Conservation (phyloP, 2,797 vertebrate species). For the Sebastes trivittatus region DNA sequence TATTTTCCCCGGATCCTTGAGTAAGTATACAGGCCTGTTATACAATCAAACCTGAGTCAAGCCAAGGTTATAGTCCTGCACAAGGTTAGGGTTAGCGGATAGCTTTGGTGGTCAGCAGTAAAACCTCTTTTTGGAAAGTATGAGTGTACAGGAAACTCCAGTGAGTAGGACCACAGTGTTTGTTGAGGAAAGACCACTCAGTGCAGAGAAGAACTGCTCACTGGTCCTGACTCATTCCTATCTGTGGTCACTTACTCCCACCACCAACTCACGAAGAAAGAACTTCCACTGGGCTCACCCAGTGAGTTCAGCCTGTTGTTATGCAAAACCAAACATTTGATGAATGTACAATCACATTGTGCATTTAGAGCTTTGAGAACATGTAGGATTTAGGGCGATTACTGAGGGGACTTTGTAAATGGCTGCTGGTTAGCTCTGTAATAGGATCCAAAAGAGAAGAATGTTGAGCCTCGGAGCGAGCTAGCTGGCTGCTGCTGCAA, state of each 20-base stretch:
- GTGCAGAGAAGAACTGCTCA: neutral
- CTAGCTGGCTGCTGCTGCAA: slow-evolving; percentile 29
- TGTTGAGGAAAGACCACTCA: slow-evolving; percentile 36
- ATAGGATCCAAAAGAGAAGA: slow-evolving; percentile 61
- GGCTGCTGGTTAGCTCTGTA: slow-evolving; percentile 51
- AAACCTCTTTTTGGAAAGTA: slow-evolving; percentile 48
- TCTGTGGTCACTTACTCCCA: slow-evolving; percentile 48
- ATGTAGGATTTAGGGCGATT: slow-evolving; percentile 51
- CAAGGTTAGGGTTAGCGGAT: slow-evolving; percentile 22
- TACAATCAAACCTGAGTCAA: neutral
- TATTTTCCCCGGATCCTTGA: neutral
- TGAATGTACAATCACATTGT: slow-evolving; percentile 38
- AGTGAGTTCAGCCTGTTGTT: slow-evolving; percentile 46
- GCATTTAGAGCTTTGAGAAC: slow-evolving; percentile 42
- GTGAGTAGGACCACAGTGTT: slow-evolving; percentile 10
- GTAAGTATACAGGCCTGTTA: neutral
- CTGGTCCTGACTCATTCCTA: slow-evolving; percentile 44
- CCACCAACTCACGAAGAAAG: slow-evolving; percentile 32
- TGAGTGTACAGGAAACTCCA: slow-evolving; percentile 59
- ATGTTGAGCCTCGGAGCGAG: slow-evolving; percentile 55
- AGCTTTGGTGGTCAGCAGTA: slow-evolving; percentile 12
- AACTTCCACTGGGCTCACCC: slow-evolving; percentile 27
- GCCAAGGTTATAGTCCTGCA: neutral
- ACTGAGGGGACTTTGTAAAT: slow-evolving; percentile 40
- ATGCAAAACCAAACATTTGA: slow-evolving; percentile 45